A percentile compares a stretch with the other conserved stretches of the same genome.
phyloP scores from a whole-genome alignment of 2,888 invertebrate species.

The Gonocerus acuteangulatus region DNA sequence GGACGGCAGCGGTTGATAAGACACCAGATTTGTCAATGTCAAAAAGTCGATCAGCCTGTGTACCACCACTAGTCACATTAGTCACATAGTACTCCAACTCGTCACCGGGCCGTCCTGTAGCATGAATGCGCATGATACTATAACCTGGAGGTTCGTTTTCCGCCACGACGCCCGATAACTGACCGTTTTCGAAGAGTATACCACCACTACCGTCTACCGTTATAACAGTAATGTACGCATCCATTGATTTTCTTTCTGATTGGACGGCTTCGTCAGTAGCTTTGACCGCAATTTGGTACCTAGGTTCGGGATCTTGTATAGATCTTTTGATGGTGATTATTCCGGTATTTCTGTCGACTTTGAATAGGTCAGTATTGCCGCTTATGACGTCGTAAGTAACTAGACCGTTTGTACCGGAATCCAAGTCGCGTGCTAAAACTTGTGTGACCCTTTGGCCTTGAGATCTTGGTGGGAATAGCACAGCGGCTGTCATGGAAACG shows the following conservation, averaged over 20 bases:
- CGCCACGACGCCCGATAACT: slow-evolving; percentile 67
- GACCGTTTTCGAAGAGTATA: slow-evolving; percentile 56
- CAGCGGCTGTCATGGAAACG: slow-evolving; percentile 83
- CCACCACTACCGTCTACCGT: slow-evolving; percentile 49
- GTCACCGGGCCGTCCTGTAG: slow-evolving; percentile 50
- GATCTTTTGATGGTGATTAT: slow-evolving; percentile 57
- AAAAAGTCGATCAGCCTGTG: slow-evolving; percentile 79
- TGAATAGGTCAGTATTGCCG: slow-evolving; percentile 67
- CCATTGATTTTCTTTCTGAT: slow-evolving; percentile 76
- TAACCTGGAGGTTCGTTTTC: slow-evolving; percentile 86
- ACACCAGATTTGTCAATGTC: slow-evolving; percentile 86
- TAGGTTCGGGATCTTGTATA: slow-evolving; percentile 54
- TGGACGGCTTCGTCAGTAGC: slow-evolving; percentile 89
- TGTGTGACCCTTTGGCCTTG: slow-evolving; percentile 60
- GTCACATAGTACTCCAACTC: slow-evolving; percentile 75
- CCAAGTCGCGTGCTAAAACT: slow-evolving; percentile 75
- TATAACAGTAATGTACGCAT: slow-evolving; percentile 77
- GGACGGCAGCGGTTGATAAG: slow-evolving; percentile 70
- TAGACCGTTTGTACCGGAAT: slow-evolving; percentile 83
- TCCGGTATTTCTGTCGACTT: slow-evolving; percentile 72
- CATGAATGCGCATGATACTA: slow-evolving; percentile 71
- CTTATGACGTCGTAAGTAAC: slow-evolving; percentile 83
- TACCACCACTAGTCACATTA: slow-evolving; percentile 53
- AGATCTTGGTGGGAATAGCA: slow-evolving; percentile 53
- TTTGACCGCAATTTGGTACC: slow-evolving; percentile 74